Evolutionary conservation across 2,113 vertebrate species (phyloP).

Genomic region (Brachyhypopomus occidentalis): DNA sequence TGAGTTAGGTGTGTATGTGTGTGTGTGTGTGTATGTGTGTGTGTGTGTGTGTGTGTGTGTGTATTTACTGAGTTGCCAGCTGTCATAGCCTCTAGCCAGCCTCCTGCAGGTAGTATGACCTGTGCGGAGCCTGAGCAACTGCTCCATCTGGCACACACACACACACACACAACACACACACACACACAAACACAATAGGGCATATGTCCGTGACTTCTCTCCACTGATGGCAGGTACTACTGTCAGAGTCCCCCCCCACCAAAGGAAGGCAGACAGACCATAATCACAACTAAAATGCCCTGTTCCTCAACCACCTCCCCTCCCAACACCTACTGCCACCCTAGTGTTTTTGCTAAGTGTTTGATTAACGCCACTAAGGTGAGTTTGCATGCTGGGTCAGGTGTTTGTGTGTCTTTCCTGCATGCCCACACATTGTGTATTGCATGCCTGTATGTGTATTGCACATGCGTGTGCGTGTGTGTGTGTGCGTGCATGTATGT

Average conservation of each 20-base stretch:
- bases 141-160: slow-evolving; percentile 42
- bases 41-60: slow-evolving; percentile 45
- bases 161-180: slow-evolving; percentile 26
- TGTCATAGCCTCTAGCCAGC: slow-evolving; percentile 50
- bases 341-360: neutral
- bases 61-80: slow-evolving; percentile 54
- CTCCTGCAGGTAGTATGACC: slow-evolving; percentile 59
- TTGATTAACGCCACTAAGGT: neutral
- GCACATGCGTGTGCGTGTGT: no score
- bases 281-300: neutral
- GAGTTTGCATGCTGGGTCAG: neutral
- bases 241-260: slow-evolving; percentile 12
- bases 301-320: neutral
- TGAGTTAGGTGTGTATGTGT: slow-evolving; percentile 22
- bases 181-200: slow-evolving; percentile 19
- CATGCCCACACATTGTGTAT: neutral
- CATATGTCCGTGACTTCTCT: slow-evolving; percentile 8
- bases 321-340: neutral
- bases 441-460: neutral
- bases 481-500: neutral
- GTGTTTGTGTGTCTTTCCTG: neutral
- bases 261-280: slow-evolving; percentile 4
- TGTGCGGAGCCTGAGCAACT: slow-evolving; percentile 45
- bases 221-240: slow-evolving; percentile 35
- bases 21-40: slow-evolving; percentile 29